A percentile compares a stretch with the other conserved stretches of the same genome.
These are phyloP conservation scores for Phania funesta DNA, from an alignment of 2,888 invertebrate genomes.

Conservation along the genomic window DNA sequence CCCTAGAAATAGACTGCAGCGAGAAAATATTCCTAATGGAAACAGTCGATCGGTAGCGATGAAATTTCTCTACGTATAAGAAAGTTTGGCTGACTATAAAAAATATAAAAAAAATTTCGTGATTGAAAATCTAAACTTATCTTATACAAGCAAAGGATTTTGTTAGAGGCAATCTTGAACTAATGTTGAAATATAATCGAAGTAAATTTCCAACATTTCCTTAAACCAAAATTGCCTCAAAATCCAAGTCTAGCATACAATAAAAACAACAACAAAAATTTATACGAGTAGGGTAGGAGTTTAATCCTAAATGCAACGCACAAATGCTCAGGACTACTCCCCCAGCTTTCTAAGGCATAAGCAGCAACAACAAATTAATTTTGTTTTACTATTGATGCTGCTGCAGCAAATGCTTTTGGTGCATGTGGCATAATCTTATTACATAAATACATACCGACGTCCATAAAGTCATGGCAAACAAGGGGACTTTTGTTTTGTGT, in stretches of 20 bases:
- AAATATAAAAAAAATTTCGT: too few relatives aligned
- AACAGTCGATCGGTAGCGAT: too few relatives aligned
- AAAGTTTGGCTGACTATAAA: too few relatives aligned
- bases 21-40: too few relatives aligned
- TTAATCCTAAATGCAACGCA: conserved; percentile 52
- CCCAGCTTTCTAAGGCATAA: conserved; percentile 46
- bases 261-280: not conserved
- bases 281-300: conserved; percentile 34
- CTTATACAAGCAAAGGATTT: too few relatives aligned
- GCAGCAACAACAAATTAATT: conserved; percentile 9
- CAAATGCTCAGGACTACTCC: conserved; percentile 49
- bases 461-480: conserved; percentile 52
- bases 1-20: too few relatives aligned
- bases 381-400: conserved; percentile 27
- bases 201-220: not conserved
- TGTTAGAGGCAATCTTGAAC: too few relatives aligned
- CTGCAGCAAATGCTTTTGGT: not conserved
- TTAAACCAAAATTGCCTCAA: not conserved
- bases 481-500: conserved; percentile 41
- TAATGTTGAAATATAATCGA: too few relatives aligned
- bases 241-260: not conserved
- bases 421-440: conserved; percentile 37
- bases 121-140: too few relatives aligned
- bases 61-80: too few relatives aligned
- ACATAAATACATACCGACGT: conserved; percentile 40